Conservation (phyloP, 2,888 invertebrate species). For the Seira musarum region DNA sequence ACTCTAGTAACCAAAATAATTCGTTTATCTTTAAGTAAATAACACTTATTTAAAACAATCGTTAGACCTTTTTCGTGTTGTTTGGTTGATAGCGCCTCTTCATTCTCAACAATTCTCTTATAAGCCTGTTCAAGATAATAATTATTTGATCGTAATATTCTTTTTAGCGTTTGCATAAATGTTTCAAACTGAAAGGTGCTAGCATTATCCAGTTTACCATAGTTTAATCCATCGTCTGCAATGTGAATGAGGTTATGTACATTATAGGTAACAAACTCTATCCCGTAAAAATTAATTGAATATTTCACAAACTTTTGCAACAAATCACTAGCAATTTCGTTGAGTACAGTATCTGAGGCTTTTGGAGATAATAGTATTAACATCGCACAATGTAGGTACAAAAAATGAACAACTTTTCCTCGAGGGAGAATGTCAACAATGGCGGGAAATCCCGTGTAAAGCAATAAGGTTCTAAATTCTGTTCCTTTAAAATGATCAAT, state of each 20-base stretch:
- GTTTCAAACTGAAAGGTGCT: conserved; percentile 52
- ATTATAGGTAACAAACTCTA: conserved; percentile 40
- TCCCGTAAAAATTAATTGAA: conserved; percentile 1
- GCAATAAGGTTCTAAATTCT: conserved; percentile 36
- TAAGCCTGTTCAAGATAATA: conserved; percentile 32
- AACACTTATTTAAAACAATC: neutral
- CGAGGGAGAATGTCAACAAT: neutral
- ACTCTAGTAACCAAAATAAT: neutral
- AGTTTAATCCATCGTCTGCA: conserved; percentile 24
- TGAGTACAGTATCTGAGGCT: neutral
- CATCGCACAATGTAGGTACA: conserved; percentile 20
- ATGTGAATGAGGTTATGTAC: conserved; percentile 46
- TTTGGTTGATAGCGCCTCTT: neutral
- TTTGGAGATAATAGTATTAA: conserved; percentile 38
- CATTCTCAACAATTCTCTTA: conserved; percentile 28
- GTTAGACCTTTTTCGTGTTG: neutral
- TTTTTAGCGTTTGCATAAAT: conserved; percentile 40
- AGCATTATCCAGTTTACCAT: conserved; percentile 33
- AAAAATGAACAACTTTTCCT: conserved; percentile 17
- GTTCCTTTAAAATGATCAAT: conserved; percentile 39
- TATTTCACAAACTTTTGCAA: conserved; percentile 18
- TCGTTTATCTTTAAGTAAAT: neutral
- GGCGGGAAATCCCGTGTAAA: conserved; percentile 32
- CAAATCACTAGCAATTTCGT: conserved; percentile 18
- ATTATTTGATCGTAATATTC: conserved; percentile 19